Conservation (phyloP, 2,888 invertebrate species). For the Aphodius granarius region DNA sequence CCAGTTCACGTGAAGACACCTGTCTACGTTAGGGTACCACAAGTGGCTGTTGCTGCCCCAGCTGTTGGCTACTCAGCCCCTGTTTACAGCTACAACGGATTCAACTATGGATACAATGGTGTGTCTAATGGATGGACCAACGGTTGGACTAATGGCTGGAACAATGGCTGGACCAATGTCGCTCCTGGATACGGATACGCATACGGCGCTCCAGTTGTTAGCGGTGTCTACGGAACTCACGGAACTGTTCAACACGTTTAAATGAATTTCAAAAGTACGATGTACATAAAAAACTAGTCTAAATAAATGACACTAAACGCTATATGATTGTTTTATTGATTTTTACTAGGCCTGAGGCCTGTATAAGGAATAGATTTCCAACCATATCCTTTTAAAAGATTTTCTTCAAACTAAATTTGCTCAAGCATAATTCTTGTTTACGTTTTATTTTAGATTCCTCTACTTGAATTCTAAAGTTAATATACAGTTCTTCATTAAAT, state of each 20-base stretch:
- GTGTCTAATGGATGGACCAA: background rate
- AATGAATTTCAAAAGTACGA: background rate
- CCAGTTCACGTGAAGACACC: constrained; percentile 37
- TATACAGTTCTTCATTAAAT: no score
- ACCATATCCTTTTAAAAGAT: no score
- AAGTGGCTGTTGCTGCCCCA: background rate
- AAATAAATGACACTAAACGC: background rate
- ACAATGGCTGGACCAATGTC: background rate
- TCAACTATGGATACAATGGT: background rate
- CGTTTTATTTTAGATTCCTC: no score
- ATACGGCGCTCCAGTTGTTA: background rate
- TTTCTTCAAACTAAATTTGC: no score
- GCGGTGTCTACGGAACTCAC: background rate
- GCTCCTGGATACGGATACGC: background rate
- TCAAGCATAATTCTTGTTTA: no score
- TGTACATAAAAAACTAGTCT: background rate
- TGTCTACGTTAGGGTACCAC: constrained; percentile 40
- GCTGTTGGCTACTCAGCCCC: background rate
- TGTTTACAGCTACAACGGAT: background rate
- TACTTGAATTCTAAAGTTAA: no score
- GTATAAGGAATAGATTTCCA: no score
- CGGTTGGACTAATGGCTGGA: background rate
- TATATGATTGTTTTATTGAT: background rate
- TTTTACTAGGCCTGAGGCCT: no score
- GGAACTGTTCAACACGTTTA: background rate